Evolutionary conservation across 2,113 vertebrate genomes (phyloP), one percentile per base, ranked within the genome.

Genomic region (Thryonomys swinderianus): DNA sequence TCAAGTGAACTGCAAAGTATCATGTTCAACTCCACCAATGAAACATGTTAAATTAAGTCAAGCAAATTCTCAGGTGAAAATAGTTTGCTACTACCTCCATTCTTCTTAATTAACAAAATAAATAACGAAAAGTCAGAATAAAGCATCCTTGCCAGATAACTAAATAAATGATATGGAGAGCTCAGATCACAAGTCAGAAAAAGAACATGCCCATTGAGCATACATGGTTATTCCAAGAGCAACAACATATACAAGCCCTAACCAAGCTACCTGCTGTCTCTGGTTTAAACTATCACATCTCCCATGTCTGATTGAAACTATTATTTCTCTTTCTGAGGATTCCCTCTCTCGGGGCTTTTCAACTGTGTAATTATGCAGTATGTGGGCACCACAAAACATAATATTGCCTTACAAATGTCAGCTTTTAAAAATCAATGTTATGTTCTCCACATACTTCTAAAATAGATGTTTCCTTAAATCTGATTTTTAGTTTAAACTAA

Each of bases 351-450:
- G 37, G 51, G 84, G 45, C 64, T 93, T 78, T 92, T 88, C n/a
- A 71, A 76, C 64, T 88, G 25, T 71, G 42, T 92, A 71, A 84
- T 94, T 88, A 90, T 53, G 84, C 51, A 37, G 55, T 14, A 16
- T 69, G 40, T 85, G 34, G 51, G 61, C 34, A 87, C 79, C 80
- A 91, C 88, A 85, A 80, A 94, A 83, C 40, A 93, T 48, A 84
- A 87, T 42, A 96, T 45, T 84, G 69, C 64, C 93, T 91, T 67
- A 87, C 66, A 87, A 85, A 93, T 42, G 51, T 37, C 64, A 57
- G 57, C 64, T 91, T 94, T 91, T 37, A 93, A 92, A 92, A 92
- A 87, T 76, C 61, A 76, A 64, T n/a, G 45, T 69, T 73, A 83
- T 55, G 85, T 74, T 94, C 85, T 88, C 57, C 76, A 66, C 40